phyloP scores from a whole-genome alignment of 2,113 vertebrate species.

The Plotosus lineatus region DNA sequence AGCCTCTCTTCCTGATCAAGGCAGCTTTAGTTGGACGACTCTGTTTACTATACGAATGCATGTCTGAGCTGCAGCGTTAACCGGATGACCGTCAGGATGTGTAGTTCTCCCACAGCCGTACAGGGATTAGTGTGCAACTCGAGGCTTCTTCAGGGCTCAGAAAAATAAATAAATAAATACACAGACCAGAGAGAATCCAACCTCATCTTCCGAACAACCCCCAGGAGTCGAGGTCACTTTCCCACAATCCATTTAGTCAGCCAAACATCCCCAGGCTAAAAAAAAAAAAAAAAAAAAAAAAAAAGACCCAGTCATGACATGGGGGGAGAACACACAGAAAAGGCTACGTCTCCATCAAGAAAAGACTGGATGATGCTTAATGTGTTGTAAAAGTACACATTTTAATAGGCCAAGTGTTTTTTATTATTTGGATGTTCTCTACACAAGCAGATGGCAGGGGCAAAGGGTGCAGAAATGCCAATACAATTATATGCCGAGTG shows the following conservation, averaged over 20 bases:
- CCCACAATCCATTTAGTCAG: conserved; percentile 41
- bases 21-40: conserved; percentile 11
- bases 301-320: conserved; percentile 29
- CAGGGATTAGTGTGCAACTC: conserved; percentile 24
- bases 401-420: conserved; percentile 15
- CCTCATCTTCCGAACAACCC: conserved; percentile 16
- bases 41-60: conserved; percentile 16
- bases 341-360: conserved; percentile 31
- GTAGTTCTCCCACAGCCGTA: not conserved
- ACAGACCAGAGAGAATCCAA: conserved; percentile 34
- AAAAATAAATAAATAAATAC: not conserved
- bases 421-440: conserved; percentile 7
- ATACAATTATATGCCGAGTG: conserved; percentile 1
- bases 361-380: conserved; percentile 42
- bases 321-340: conserved; percentile 22
- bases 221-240: conserved; percentile 49
- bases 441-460: conserved; percentile 17
- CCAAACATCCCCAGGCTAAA: not conserved
- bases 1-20: conserved; percentile 1
- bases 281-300: too few species aligned
- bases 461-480: conserved; percentile 30
- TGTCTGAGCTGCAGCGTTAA: not conserved
- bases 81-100: not conserved
- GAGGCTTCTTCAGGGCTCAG: conserved; percentile 12
- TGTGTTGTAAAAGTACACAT: conserved; percentile 40